These are phyloP conservation scores for Parauchenoglanis ngamensis DNA, from an alignment of 2,797 vertebrate genomes.

Conservation along the genomic window DNA sequence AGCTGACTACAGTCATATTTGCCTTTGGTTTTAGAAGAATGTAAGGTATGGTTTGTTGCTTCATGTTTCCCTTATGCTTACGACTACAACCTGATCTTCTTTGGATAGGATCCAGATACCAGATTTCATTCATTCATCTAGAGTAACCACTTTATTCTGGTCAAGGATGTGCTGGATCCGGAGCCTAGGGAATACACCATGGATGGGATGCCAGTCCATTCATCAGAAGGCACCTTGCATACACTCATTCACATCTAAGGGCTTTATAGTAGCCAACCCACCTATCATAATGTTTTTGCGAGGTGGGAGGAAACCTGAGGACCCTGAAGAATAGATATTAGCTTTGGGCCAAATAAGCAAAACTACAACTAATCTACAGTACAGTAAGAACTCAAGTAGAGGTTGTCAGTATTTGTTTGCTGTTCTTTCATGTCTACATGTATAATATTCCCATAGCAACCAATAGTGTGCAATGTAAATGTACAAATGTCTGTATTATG, in stretches of 20 bases:
- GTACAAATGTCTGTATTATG: neutral
- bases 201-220: no score
- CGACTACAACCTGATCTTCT: neutral
- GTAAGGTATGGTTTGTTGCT: neutral
- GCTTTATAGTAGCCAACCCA: neutral
- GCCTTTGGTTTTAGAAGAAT: neutral
- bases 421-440: neutral
- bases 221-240: neutral
- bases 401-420: neutral
- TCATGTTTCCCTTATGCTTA: neutral
- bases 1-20: neutral
- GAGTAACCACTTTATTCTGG: neutral
- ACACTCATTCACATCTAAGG: neutral
- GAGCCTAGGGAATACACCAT: neutral
- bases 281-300: neutral
- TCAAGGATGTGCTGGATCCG: neutral
- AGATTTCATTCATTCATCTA: slow-evolving; percentile 6
- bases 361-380: neutral
- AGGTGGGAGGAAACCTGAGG: neutral
- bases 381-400: neutral
- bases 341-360: neutral
- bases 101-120: neutral
- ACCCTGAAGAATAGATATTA: neutral
- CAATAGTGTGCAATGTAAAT: neutral
- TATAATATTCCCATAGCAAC: neutral